Conservation (phyloP, 2,797 vertebrate species). For the Spea hammondii region DNA sequence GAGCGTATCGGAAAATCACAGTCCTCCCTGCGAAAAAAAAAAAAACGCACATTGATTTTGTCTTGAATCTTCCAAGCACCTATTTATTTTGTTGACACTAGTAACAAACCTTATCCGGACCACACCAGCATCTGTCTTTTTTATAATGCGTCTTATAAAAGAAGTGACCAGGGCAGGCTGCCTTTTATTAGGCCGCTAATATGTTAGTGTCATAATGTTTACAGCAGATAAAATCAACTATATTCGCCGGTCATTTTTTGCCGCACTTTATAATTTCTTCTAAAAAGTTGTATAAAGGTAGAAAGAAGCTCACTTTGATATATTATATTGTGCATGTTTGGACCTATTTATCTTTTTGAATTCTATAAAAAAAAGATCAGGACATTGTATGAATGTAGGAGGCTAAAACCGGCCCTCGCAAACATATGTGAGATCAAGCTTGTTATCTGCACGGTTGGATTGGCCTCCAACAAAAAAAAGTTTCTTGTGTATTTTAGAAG, state of each 20-base stretch:
- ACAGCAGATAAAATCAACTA: slow-evolving; percentile 25
- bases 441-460: not conserved
- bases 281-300: slow-evolving; percentile 3
- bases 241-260: slow-evolving; percentile 14
- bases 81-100: slow-evolving; percentile 50
- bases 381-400: not conserved
- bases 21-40: slow-evolving; percentile 30
- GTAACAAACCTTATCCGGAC: slow-evolving; percentile 46
- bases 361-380: not conserved
- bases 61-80: slow-evolving; percentile 35
- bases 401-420: not conserved
- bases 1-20: slow-evolving; percentile 37
- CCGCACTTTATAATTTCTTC: slow-evolving; percentile 47
- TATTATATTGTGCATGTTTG: slow-evolving; percentile 32
- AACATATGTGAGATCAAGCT: not conserved
- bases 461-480: no score
- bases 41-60: slow-evolving; percentile 48
- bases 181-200: slow-evolving; percentile 45
- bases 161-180: slow-evolving; percentile 30
- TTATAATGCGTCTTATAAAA: slow-evolving; percentile 38
- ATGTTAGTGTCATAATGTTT: slow-evolving; percentile 47
- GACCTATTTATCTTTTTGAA: not conserved
- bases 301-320: not conserved
- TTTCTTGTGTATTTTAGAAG: not conserved
- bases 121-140: slow-evolving; percentile 44